These are phyloP conservation scores for Scaptomyza flava DNA, from an alignment of 2,888 invertebrate species.

Conservation along the genomic window DNA sequence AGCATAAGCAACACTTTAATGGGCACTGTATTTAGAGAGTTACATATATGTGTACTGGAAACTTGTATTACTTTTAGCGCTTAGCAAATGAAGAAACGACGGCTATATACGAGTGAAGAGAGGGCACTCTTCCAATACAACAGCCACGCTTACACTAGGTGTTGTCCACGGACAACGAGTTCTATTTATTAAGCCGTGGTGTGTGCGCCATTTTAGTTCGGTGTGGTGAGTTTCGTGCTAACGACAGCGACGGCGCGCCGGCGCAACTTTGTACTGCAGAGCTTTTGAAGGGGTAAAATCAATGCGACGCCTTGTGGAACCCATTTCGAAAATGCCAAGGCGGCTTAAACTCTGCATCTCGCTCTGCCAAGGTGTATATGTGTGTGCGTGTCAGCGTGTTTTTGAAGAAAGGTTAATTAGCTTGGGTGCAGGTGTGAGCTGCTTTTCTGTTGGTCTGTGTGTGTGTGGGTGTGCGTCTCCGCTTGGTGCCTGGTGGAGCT, in stretches of 20 bases:
- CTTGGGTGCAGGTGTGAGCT: slow-evolving; percentile 57
- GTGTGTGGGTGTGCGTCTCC: slow-evolving; percentile 3
- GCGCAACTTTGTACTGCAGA: slow-evolving; percentile 35
- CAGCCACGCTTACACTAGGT: slow-evolving; percentile 85
- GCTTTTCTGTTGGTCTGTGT: slow-evolving; percentile 17
- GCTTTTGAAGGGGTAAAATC: slow-evolving; percentile 62
- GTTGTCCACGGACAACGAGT: slow-evolving; percentile 84
- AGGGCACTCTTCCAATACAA: slow-evolving; percentile 84
- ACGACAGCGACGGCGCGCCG: slow-evolving; percentile 35
- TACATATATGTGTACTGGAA: slow-evolving; percentile 10
- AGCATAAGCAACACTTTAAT: slow-evolving; percentile 48
- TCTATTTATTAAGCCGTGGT: slow-evolving; percentile 85
- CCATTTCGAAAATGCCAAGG: slow-evolving; percentile 67
- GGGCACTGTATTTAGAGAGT: slow-evolving; percentile 23
- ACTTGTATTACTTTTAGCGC: slow-evolving; percentile 52
- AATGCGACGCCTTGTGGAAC: slow-evolving; percentile 52
- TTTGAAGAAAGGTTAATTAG: slow-evolving; percentile 75
- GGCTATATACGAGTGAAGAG: slow-evolving; percentile 61
- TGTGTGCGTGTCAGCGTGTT: slow-evolving; percentile 14
- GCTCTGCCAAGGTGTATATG: slow-evolving; percentile 6
- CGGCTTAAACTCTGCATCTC: slow-evolving; percentile 31
- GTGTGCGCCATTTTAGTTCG: slow-evolving; percentile 59
- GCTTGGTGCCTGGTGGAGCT: slow-evolving; percentile 14
- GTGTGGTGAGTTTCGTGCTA: slow-evolving; percentile 76
- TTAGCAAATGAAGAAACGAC: slow-evolving; percentile 62